Evolutionary conservation across 2,888 invertebrate species (phyloP), one percentile per base, ranked within the genome.

Genomic region (Omphaloscelis lunosa): DNA sequence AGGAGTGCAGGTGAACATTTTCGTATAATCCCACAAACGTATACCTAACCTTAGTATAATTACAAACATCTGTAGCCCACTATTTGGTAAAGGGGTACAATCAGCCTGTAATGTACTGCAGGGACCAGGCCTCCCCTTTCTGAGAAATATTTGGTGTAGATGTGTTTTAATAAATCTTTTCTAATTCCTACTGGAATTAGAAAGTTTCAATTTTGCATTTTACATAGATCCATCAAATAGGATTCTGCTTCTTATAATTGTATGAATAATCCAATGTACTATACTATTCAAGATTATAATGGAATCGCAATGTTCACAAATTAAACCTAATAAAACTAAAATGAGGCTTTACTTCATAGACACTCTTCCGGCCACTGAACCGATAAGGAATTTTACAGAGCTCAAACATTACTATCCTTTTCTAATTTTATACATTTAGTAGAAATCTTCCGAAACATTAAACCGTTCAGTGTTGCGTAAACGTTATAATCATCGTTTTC

Each of bases 401-500:
- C 58, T 41, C 11, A 41, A 20, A 51, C 53, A 71, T 27, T 68
- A 1, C 34, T 20, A 65, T 51, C 20, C 15, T 23, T 53, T 51
- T 66, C 59, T 34, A 56, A 72, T 65, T 63, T 80, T 56, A 41
- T 45, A 84, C 53, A 68, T 66, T 80, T 41, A 59, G 65, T 70
- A 58, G 61, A 70, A 70, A 80, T 80, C 51, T 41, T 7, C 72
- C 59, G 67, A 67, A 48, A 73, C 86, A 82, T 76, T 73, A 73
- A 76, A 58, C 82, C 39, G 63, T 61, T 83, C 58, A 82, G 45
- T 61, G 63, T 77, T 58, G 45, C 77, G 61, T n/a, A 15, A 68
- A 83, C 77, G 62, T 82, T 83, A 82, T 86, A 56, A 58, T 61
- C 34, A 59, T 59, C 39, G 59, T 68, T 27, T 41, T 73, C 41